Conservation (phyloP, 37 sponge, comb jelly and placozoan genomes). For the Dysidea cf. avara region DNA sequence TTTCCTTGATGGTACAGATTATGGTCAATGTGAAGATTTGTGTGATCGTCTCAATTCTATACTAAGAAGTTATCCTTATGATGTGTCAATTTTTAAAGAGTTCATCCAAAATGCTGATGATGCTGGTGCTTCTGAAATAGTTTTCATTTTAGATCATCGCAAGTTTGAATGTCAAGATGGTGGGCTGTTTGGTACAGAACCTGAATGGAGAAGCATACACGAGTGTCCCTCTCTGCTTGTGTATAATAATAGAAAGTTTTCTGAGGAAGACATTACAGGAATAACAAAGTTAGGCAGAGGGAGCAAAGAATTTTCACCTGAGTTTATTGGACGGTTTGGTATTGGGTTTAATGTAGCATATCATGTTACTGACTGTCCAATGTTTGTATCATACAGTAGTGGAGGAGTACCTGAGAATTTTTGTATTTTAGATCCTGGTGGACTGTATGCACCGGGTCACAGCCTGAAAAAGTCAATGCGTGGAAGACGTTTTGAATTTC, state of each 20-base stretch:
- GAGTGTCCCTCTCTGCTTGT: conserved; percentile 56
- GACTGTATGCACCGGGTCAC: conserved; percentile 12
- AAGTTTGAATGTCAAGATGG: conserved; percentile 8
- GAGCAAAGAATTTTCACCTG: conserved; percentile 47
- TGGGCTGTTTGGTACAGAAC: conserved; percentile 18
- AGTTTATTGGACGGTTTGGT: conserved; percentile 79
- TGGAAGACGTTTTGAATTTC: conserved; percentile 36
- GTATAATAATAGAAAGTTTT: conserved; percentile 70
- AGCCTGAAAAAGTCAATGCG: background rate
- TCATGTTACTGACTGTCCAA: conserved; percentile 85
- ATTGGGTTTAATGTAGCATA: conserved; percentile 89
- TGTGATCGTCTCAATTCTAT: conserved; percentile 66
- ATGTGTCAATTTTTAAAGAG: conserved; percentile 68
- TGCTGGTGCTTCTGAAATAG: conserved; percentile 69
- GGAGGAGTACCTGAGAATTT: conserved; percentile 50
- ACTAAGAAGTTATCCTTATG: conserved; percentile 56
- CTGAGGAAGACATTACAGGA: conserved; percentile 68
- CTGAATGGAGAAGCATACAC: conserved; percentile 54
- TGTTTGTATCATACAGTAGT: conserved; percentile 49
- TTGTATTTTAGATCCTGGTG: conserved; percentile 73
- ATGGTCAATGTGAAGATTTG: conserved; percentile 76
- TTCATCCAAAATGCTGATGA: conserved; percentile 87
- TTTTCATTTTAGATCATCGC: conserved; percentile 59
- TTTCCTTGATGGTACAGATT: conserved; percentile 56
- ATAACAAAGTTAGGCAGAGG: conserved; percentile 76